A percentile compares a stretch with the other conserved stretches of the same genome.
These are phyloP conservation scores for Enteromius anoplus DNA, from an alignment of 2,797 vertebrate species.

Conservation along the genomic window DNA sequence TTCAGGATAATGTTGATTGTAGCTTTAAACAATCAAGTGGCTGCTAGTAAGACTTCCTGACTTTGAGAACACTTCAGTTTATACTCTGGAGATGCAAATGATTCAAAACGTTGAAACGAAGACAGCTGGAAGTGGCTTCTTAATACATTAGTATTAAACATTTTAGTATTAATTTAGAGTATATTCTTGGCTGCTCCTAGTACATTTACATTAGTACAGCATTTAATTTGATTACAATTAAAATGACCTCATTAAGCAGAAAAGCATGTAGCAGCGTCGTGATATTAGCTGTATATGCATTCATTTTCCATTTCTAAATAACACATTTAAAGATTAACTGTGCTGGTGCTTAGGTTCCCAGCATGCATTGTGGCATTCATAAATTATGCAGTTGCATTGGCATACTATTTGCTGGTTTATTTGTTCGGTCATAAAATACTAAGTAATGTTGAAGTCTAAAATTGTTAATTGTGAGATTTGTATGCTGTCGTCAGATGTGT, in stretches of 20 bases:
- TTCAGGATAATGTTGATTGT: not conserved
- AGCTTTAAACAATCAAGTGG: not conserved
- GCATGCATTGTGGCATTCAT: slow-evolving; percentile 8
- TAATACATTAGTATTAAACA: not conserved
- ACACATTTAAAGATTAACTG: slow-evolving; percentile 1
- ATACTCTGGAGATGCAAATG: not conserved
- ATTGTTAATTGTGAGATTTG: not conserved
- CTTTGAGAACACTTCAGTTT: not conserved
- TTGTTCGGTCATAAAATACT: not conserved
- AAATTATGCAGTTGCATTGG: not conserved
- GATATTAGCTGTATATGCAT: not conserved
- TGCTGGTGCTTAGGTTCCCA: slow-evolving; percentile 4
- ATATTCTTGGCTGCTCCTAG: not conserved
- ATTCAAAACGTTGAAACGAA: not conserved
- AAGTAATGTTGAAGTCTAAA: not conserved
- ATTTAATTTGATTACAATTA: not conserved
- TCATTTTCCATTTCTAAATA: not conserved
- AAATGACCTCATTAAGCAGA: not conserved
- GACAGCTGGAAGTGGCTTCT: not conserved
- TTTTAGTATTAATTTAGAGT: not conserved
- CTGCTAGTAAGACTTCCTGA: not conserved
- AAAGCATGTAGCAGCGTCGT: not conserved
- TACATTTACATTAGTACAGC: not conserved
- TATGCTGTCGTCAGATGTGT: not conserved
- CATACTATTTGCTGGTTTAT: not conserved